Base-by-base conservation (phyloP, 2,113 vertebrate genomes). In the Neotoma lepida region DNA sequence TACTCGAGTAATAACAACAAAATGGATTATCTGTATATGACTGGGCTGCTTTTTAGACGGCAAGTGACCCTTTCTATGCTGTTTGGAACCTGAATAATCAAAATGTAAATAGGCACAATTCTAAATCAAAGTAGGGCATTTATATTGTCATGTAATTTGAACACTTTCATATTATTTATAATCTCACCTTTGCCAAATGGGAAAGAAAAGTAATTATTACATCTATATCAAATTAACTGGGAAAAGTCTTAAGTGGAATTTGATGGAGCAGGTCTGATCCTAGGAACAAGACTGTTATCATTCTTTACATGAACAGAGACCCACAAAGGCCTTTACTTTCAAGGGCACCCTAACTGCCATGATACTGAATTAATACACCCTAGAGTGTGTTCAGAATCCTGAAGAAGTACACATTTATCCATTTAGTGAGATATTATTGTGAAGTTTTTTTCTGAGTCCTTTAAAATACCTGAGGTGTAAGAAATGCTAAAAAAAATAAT, bases 61-160 rank as follows among this genome's bases (percentile, higher is more conserved):
- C 61, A 92, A 68, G 8, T 93, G 74, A 86, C 9, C 22, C 54
- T 92, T 93, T 44, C 54, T 66, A 64, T 70, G 20, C 87, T 63
- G 46, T 0, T 33, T 49, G 41, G 20, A 96, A 68, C 56, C 4
- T 39, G 20, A 94, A 87, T 56, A 33, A 88, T 44, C 81, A 74
- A 56, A 46, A 30, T 26, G 7, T 44, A 46, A 46, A 2, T 35
- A 41, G 28, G 51, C 2, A 44, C 2, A 91, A 35, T 64, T 41
- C 13, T 17, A 81, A 30, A 7, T 64, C 9, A 44, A 92, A 84
- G 61, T 17, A 81, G 33, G 9, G 30, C 35, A 35, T 46, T 81
- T 44, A 35, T 33, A 18, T 44, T 66, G 13, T 77, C 33, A 64
- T 33, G 30, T 6, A 35, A 12, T 80, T 92, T 54, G 44, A 92